phyloP scores from a whole-genome alignment of 2,113 vertebrate species.

The Ptilorrhoa leucosticta region DNA sequence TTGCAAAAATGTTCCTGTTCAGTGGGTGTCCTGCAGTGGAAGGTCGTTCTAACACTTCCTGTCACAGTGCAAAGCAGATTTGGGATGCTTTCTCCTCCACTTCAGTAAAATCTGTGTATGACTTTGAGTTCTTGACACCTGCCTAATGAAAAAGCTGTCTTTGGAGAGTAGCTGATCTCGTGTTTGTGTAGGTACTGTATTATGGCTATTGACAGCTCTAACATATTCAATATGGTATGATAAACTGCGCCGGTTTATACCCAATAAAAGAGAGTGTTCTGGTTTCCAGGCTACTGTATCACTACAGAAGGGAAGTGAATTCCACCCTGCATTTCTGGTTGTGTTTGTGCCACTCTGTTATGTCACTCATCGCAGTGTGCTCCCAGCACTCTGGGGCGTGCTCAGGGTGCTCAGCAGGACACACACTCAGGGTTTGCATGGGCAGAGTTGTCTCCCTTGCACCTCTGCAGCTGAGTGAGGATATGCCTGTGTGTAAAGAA shows the following conservation, averaged over 20 bases:
- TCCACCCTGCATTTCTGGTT: neutral
- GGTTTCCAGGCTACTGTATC: neutral
- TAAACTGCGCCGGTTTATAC: neutral
- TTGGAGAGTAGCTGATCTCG: neutral
- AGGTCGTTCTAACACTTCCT: neutral
- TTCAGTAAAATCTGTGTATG: neutral
- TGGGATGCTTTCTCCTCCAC: neutral
- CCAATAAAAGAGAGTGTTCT: neutral
- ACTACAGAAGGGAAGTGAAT: neutral
- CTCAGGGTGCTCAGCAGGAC: neutral
- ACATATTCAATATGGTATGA: neutral
- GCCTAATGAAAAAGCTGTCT: neutral
- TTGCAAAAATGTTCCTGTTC: neutral
- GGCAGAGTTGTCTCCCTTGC: fast-evolving
- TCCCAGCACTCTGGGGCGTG: fast-evolving
- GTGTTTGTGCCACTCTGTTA: neutral
- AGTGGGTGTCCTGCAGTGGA: neutral
- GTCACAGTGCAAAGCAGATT: neutral
- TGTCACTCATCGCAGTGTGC: fast-evolving
- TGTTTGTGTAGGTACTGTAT: neutral
- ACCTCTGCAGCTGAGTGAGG: neutral
- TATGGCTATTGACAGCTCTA: neutral
- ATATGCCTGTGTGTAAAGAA: fast-evolving
- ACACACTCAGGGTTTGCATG: neutral
- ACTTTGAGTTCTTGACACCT: neutral